Evolutionary conservation across 2,113 vertebrate genomes (phyloP).

Genomic region (Nesospiza acunhae): DNA sequence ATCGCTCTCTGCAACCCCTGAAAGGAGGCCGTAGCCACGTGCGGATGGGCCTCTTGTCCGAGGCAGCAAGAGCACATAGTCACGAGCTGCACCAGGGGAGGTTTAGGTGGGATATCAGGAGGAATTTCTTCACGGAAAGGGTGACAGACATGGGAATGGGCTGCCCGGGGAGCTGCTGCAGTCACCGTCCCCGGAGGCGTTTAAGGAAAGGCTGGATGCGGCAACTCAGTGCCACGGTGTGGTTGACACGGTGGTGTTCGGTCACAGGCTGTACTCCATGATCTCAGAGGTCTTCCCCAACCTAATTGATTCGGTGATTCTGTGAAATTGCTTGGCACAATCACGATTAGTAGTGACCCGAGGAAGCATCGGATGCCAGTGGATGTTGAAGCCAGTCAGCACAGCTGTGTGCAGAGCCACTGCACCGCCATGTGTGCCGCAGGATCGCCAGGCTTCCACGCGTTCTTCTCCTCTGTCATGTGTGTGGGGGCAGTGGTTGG

Average conservation of each 20-base stretch:
- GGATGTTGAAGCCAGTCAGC: neutral
- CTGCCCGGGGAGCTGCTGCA: neutral
- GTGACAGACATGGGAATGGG: neutral
- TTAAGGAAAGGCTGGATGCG: neutral
- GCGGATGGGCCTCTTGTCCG: neutral
- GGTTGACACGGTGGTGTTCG: rapidly evolving
- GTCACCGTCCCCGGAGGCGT: neutral
- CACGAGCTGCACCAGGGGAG: neutral
- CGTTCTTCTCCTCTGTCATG: rapidly evolving
- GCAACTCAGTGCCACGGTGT: neutral
- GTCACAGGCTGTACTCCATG: neutral
- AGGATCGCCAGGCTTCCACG: rapidly evolving
- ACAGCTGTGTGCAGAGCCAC: neutral
- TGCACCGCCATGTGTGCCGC: rapidly evolving
- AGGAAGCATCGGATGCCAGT: neutral
- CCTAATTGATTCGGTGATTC: neutral
- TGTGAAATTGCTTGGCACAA: neutral
- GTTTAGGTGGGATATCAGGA: neutral
- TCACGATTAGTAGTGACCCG: rapidly evolving
- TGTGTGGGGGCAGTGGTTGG: neutral
- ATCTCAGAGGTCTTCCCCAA: neutral
- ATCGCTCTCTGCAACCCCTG: neutral
- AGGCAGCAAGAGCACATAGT: neutral
- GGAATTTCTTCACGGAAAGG: neutral
- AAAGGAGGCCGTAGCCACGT: too few relatives aligned